Evolutionary conservation across 2,888 invertebrate species (phyloP), one percentile per base, ranked within the genome.

Genomic region (Galerucella pusilla): DNA sequence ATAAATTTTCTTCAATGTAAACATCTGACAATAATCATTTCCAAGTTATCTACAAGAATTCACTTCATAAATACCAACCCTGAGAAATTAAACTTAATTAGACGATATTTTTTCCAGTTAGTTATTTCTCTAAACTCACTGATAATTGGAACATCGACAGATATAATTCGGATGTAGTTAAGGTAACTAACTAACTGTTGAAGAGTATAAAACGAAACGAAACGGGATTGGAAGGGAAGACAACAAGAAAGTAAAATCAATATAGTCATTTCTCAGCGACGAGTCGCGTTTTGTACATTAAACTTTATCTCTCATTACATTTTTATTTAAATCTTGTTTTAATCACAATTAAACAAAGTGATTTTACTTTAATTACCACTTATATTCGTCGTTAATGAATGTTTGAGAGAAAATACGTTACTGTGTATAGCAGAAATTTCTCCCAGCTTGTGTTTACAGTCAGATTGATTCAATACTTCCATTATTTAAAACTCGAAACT

Each of bases 101-200:
- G n/a, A 52, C 7, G 5, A 52, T n/a, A 52, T 52, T 52, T 52
- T 6, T 52, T 49, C 49, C n/a, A 16, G 14, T 2, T 52, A 14
- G 52, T 6, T 49, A 52, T 52, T 14, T 0, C 52, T 14, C 52
- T 14, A 52, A 52, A 52, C 14, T 52, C 6, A 7, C 52, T 52
- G 2, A 52, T 52, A 52, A 52, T 52, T 52, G 6, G n/a, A 52
- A 52, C 63, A 63, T 63, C 63, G 63, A 63, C 16, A 45, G 45
- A 63, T 42, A 63, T 63, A 63, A 63, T n/a, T 63, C 45, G 42
- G 35, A 42, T 42, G 42, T 63, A 63, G 45, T 63, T 45, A 45
- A 63, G 42, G 63, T 42, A 63, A 63, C 59, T 60, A 52, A 25
- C 42, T 63, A 52, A 25, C 42, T 63, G 63, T 63, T n/a, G 63